phyloP scores from a whole-genome alignment of 2,888 invertebrate species.

The Tolmerus cingulatus region DNA sequence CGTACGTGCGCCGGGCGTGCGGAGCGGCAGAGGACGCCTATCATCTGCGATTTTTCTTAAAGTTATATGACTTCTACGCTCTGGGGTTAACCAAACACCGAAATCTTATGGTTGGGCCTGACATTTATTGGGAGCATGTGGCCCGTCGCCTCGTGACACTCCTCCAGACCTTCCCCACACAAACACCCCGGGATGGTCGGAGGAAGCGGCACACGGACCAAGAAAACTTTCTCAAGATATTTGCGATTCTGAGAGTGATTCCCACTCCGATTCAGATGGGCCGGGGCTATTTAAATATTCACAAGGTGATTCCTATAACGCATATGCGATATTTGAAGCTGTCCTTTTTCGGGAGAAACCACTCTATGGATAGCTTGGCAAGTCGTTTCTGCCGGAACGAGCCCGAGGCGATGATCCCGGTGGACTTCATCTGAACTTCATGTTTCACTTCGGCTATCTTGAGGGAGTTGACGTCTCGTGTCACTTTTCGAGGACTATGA shows the following conservation, averaged over 20 bases:
- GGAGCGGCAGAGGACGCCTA: constrained; percentile 5
- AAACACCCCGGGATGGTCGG: background rate
- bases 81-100: constrained; percentile 45
- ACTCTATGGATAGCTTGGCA: background rate
- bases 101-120: constrained; percentile 35
- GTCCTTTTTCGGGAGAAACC: background rate
- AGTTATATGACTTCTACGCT: constrained; percentile 49
- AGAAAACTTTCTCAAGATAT: constrained; percentile 26
- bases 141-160: constrained; percentile 34
- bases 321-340: constrained; percentile 45
- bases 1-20: background rate
- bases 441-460: background rate
- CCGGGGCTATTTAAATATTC: constrained; percentile 46
- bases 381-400: constrained; percentile 13
- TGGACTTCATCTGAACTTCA: background rate
- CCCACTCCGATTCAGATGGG: constrained; percentile 25
- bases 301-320: constrained; percentile 48
- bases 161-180: constrained; percentile 22
- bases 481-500: background rate
- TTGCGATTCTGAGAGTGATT: background rate
- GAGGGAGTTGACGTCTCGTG: background rate
- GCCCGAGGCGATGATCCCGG: background rate
- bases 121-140: constrained; percentile 50
- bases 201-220: background rate
- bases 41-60: constrained; percentile 46